Conservation (phyloP, 2,888 invertebrate species). For the Amphipyra berbera region DNA sequence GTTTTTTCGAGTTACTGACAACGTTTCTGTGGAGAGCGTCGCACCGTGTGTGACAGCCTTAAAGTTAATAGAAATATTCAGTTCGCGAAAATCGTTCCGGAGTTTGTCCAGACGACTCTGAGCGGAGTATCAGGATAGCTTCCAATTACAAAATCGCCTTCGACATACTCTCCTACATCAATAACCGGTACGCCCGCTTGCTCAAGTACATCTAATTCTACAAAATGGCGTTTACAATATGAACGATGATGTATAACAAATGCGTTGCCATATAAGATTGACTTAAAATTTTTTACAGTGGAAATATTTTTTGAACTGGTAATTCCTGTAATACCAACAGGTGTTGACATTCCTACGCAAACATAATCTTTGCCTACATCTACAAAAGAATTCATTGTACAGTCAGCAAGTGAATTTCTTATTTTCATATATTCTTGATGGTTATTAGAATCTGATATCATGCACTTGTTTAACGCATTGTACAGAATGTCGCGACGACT, state of each 20-base stretch:
- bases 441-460: not conserved
- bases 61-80: slow-evolving; percentile 20
- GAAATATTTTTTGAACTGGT: not conserved
- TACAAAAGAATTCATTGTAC: slow-evolving; percentile 33
- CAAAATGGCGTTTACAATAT: too few species aligned
- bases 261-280: slow-evolving; percentile 46
- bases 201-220: slow-evolving; percentile 2
- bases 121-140: rapidly evolving
- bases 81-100: slow-evolving; percentile 72
- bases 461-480: slow-evolving; percentile 16
- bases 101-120: slow-evolving; percentile 64
- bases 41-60: too few species aligned
- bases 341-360: slow-evolving; percentile 43
- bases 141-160: not conserved
- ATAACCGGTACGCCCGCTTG: slow-evolving; percentile 35
- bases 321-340: slow-evolving; percentile 6
- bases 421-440: not conserved
- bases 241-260: slow-evolving; percentile 4
- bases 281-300: slow-evolving; percentile 14
- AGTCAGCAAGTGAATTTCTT: slow-evolving; percentile 2
- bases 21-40: too few species aligned
- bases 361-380: slow-evolving; percentile 47
- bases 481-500: slow-evolving; percentile 33
- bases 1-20: too few species aligned
- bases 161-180: rapidly evolving